These are phyloP conservation scores for Sinelater perroti DNA, from an alignment of 2,888 invertebrate genomes.

Conservation along the genomic window DNA sequence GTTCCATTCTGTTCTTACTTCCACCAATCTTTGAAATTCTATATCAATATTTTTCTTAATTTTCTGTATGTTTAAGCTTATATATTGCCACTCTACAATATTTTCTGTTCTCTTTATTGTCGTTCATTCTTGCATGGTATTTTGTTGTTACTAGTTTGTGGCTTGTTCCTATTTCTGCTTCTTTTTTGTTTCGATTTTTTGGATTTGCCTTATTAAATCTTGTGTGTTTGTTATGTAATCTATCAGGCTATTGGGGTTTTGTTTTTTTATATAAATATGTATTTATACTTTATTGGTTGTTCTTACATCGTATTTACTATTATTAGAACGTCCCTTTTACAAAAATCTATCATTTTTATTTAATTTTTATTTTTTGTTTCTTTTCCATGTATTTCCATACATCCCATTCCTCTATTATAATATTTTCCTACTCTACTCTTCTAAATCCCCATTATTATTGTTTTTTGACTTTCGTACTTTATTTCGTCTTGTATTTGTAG, in stretches of 20 bases:
- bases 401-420: no score
- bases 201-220: constrained; percentile 1
- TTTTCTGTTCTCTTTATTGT: constrained; percentile 10
- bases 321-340: no score
- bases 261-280: no score
- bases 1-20: constrained; percentile 12
- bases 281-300: no score
- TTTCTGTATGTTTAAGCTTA: not conserved
- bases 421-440: no score
- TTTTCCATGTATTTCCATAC: no score
- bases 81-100: not conserved
- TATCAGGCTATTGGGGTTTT: constrained; percentile 1
- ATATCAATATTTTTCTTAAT: constrained; percentile 3
- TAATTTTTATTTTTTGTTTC: no score
- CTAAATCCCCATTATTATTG: no score
- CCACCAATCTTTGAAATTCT: constrained; percentile 2
- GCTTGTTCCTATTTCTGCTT: constrained; percentile 1
- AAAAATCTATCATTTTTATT: no score
- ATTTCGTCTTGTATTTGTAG: no score
- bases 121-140: not conserved
- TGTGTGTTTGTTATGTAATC: constrained; percentile 7
- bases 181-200: not conserved
- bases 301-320: no score
- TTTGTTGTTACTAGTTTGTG: constrained; percentile 12
- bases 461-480: no score